Base-by-base conservation (phyloP, 1,140 invertebrate species). In the Brachionus angularis region DNA sequence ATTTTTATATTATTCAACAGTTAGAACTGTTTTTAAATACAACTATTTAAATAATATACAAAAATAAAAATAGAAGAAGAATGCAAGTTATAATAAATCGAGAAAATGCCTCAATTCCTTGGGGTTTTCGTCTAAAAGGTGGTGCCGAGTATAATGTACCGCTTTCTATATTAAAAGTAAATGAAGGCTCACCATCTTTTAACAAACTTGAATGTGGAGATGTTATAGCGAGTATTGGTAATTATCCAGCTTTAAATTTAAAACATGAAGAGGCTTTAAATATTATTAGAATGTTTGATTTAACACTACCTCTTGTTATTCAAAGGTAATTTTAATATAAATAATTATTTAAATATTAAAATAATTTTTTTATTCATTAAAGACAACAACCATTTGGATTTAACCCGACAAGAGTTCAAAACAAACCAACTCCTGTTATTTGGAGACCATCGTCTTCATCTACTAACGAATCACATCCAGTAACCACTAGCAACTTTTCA, bases 81-180 rank as follows among this genome's bases (percentile, higher is more conserved):
- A 42, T 67, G 62, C 62, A 70, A 70, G 42, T 39, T 34, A 8
- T 52, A 8, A 36, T 70, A 2, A 52, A 25, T 34, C 67, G 67
- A n/a, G 46, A 50, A 21, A 50, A 39, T 21, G 16, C 23, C 4
- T 8, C 29, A 27, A 31, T 70, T 21, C 46, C 67, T 27, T 70
- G 67, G 67, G 67, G 67, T n/a, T 70, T 70, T 70, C 67, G 67
- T 31, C 39, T 70, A 5, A 50, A 70, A 70, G 67, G 67, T 27
- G 67, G 67, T 27, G 46, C 47, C 21, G 67, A 70, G 23, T 70
- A 52, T 21, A 70, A 50, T 29, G 46, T 70, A 21, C 67, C 67
- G 5, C 25, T 70, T 16, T 70, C 67, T 2, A 70, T 70, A 36
- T 27, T 50, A n/a, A 70, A 70, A 52, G 67, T 70, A 21, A 50